Evolutionary conservation across 1,140 invertebrate species (phyloP), one percentile per base, ranked within the genome.

Genomic region (Dendroctonus ponderosae): DNA sequence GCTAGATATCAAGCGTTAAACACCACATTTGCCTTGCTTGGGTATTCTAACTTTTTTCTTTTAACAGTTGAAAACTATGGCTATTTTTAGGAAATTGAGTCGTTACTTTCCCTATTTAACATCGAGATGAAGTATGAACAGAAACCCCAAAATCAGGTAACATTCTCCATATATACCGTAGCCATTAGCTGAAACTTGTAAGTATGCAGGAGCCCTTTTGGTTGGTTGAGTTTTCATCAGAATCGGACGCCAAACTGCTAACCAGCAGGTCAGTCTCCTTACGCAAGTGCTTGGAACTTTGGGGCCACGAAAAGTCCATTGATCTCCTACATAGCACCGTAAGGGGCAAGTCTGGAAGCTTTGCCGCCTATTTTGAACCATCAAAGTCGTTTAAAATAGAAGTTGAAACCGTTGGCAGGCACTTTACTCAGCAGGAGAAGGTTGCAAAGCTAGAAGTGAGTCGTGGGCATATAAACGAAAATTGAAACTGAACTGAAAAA

Each of bases 371-470:
- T 76, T 82, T 85, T 67, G 71, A 78, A 26, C 61, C 76, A 15
- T 76, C 86, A 1, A 83, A 81, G 68, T 86, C 88, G 7, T 95
- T 93, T 74, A 90, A 90, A 82, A 85, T 96, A n/a, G 84, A 86
- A 68, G 90, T 96, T 9, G 26, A 26, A 26, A 26, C 26, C 93
- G 96, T 93, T 80, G 91, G 92, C 75, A 93, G 90, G 3, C 26
- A 26, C 26, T 26, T 26, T 26, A 26, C 26, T 26, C 26, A 26
- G 26, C 26, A 26, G 26, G 26, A 26, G 26, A 26, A 26, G 3
- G 80, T 95, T 39, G 80, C 88, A 5, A 92, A 90, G 80, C 93
- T 97, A 70, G 92, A 96, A 82, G 91, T 92, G 83, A 74, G 65
- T 70, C 5, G 37, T 9, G 37, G 5, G 9, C n/a, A 52, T n/a